Base-by-base conservation (phyloP, 1,140 invertebrate species). In the Conus betulinus region DNA sequence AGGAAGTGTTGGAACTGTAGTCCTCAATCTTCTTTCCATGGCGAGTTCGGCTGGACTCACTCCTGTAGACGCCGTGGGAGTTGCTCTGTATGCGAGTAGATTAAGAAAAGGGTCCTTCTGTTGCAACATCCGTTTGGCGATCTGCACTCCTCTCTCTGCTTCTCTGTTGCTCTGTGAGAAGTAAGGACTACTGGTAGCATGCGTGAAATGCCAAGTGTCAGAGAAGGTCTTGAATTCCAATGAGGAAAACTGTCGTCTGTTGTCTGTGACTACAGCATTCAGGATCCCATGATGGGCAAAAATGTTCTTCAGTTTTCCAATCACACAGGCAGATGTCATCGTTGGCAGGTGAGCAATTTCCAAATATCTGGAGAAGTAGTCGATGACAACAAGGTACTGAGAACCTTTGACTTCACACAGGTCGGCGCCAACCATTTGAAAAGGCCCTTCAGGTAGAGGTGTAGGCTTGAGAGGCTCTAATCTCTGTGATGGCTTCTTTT, bases 281-380 rank as follows among this genome's bases (percentile, higher is more conserved):
- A 95, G 95, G 79, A 95, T 90, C 15, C 95, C 95, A 89, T 94
- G 93, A 71, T 91, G 89, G 11, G 93, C 91, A 91, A 96, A 95
- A 13, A 95, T 94, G 27, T 71, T 85, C 51, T 89, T 89, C 15
- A 90, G n/a, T 57, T 87, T 71, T 13, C 23, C 78, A 60, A 90
- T 91, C 0, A 88, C 85, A 60, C 15, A 20, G 10, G 25, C 23
- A 78, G 79, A 88, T 8, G 89, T 88, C 23, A 87, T 60, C 25
- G 57, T 83, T 11, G 71, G 17, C 60, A 90, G 85, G 23, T 90
- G 55, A 51, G 89, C 85, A 8, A 91, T 86, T 85, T 91, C 89
- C 15, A 91, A 55, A 51, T 78, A 91, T 17, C 89, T 17, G 7
- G 89, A 91, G 27, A 71, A 90, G 39, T 91, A 91, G 51, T 91